Percentiles rank a stretch among this genome's conserved stretches.
phyloP scores from a whole-genome alignment of 2,113 vertebrate genomes.

The Grantiella picta region DNA sequence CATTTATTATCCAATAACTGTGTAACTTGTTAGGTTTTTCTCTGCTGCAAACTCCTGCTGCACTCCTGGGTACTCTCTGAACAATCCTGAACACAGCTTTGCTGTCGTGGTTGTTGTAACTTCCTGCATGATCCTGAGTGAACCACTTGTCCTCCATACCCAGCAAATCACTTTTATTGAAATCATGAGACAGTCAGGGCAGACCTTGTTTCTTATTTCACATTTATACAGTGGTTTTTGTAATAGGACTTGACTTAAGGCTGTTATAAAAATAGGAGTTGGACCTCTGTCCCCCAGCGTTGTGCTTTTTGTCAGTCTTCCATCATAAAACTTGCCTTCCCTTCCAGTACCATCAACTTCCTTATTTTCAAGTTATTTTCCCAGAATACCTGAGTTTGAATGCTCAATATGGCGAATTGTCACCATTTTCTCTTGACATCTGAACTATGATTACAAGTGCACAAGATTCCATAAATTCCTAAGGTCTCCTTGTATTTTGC shows the following conservation, averaged over 20 bases:
- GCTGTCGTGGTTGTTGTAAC: background rate
- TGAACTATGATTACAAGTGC: background rate
- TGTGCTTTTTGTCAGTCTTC: background rate
- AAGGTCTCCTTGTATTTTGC: background rate
- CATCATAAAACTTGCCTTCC: background rate
- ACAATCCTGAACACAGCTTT: rapidly evolving
- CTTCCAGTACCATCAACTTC: background rate
- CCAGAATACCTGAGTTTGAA: background rate
- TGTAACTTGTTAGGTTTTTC: background rate
- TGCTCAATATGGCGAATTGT: background rate
- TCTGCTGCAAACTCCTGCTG: background rate
- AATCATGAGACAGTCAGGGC: background rate
- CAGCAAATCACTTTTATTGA: background rate
- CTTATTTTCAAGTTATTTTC: background rate
- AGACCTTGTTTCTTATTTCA: background rate
- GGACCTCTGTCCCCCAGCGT: background rate
- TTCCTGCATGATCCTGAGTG: background rate
- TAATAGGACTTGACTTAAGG: background rate
- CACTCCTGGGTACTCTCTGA: background rate
- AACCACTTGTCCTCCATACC: background rate
- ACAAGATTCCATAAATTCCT: background rate
- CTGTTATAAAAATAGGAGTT: background rate
- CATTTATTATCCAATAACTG: background rate
- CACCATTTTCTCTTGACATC: background rate
- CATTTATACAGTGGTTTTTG: background rate